Percentiles rank a stretch among this genome's conserved stretches.
Conservation (phyloP, 2,888 invertebrate genomes). For the Notocelia uddmanniana region DNA sequence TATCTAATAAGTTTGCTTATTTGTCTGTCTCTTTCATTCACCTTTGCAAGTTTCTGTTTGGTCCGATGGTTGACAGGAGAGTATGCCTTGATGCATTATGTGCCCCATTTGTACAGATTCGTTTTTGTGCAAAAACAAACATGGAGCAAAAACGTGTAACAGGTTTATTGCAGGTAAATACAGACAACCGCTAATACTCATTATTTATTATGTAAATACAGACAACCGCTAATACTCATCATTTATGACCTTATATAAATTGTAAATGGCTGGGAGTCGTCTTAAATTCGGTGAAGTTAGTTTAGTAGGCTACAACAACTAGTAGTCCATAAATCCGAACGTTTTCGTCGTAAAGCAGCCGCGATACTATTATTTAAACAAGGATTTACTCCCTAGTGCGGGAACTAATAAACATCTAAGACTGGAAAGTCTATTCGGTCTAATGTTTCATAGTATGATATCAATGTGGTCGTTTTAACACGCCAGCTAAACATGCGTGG, state of each 20-base stretch:
- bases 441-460: not conserved
- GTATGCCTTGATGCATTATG: no score
- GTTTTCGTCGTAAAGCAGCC: slow-evolving; percentile 16
- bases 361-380: slow-evolving; percentile 25
- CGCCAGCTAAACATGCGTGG: no score
- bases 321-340: slow-evolving; percentile 7
- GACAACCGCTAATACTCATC: not conserved
- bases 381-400: slow-evolving; percentile 27
- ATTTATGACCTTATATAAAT: slow-evolving; percentile 13
- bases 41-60: no score
- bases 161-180: no score
- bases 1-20: no score
- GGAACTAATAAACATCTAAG: not conserved
- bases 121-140: no score
- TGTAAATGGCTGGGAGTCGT: slow-evolving; percentile 8
- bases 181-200: no score
- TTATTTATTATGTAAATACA: not conserved
- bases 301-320: slow-evolving; percentile 14
- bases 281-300: slow-evolving; percentile 5
- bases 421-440: not conserved
- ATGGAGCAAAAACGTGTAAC: no score
- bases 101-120: no score
- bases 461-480: no score
- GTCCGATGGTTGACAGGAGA: no score
- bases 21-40: no score